Base-by-base conservation (phyloP, 1,140 invertebrate genomes). In the Conus betulinus region DNA sequence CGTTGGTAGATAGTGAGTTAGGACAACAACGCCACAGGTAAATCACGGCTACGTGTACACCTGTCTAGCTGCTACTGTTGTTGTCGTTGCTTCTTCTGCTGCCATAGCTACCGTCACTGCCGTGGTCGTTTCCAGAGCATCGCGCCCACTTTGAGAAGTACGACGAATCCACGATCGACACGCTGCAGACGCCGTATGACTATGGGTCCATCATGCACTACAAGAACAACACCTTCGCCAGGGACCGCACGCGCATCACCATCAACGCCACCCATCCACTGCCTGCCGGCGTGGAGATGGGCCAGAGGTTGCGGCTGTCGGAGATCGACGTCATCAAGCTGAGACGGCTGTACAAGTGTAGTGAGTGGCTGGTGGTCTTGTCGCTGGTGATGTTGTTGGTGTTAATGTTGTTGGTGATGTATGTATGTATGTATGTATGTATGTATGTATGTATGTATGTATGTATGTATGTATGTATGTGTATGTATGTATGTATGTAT, bases 201-300 rank as follows among this genome's bases (percentile, higher is more conserved):
- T 95, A 95, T 87, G 92, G 92, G 3, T 95, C 95, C 20, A 93
- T 96, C 81, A 95, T 96, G 95, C 96, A 96, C 90, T 96, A 96
- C 90, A 94, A 94, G 25, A 92, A 94, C 57, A 95, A 94, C 63
- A 95, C 95, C 11, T 96, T 96, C 88, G 92, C 93, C 55, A 91
- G 89, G 78, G 94, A 96, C 84, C 91, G 93, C 13, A 88, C 89
- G 4, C 51, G 53, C 85, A 94, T 95, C 6, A 96, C 96, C 4
- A 95, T 96, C 79, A 90, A 95, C 39, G 91, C 93, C 2, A 95
- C 90, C 53, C 87, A 7, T 39, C 87, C 90, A 57, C 87, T 87
- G 51, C 71, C 85, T 7, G 71, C 91, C 0, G 90, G 92, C 51
- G 91, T 91, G 7, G 92, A 91, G 17, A 92, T 95, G 39, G 94